Conservation (phyloP, 2,797 vertebrate genomes). For the Lacerta viridis region DNA sequence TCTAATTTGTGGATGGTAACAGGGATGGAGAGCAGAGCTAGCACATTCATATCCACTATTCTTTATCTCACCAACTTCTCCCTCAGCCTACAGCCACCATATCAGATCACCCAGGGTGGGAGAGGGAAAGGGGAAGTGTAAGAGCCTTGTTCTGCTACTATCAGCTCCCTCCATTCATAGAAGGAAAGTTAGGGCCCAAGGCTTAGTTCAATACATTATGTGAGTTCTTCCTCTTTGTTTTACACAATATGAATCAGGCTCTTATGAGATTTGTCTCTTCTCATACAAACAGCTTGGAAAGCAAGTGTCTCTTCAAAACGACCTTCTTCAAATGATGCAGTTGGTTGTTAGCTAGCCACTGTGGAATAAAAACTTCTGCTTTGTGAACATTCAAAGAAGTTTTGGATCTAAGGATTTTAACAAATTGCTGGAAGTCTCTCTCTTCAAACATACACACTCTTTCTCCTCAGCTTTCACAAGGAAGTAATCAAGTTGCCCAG, state of each 20-base stretch:
- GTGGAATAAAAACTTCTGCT: constrained; percentile 18
- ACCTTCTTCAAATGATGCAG: neutral
- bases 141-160: neutral
- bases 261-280: neutral
- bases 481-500: constrained; percentile 1
- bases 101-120: neutral
- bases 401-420: constrained; percentile 6
- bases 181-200: neutral
- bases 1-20: no score
- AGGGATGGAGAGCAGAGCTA: no score
- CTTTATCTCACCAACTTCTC: neutral
- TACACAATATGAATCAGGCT: neutral
- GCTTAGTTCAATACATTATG: neutral
- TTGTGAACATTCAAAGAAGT: neutral
- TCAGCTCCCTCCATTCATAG: neutral
- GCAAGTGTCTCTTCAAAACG: constrained; percentile 1
- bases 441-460: constrained; percentile 10
- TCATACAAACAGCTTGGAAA: constrained; percentile 14
- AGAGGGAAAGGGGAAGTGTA: neutral
- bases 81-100: neutral
- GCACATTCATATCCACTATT: no score
- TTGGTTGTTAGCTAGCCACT: constrained; percentile 9
- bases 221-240: neutral
- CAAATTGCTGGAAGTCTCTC: neutral
- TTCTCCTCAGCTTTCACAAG: neutral